Conservation (phyloP, 2,888 invertebrate species). For the Lasioglossum villosulum region DNA sequence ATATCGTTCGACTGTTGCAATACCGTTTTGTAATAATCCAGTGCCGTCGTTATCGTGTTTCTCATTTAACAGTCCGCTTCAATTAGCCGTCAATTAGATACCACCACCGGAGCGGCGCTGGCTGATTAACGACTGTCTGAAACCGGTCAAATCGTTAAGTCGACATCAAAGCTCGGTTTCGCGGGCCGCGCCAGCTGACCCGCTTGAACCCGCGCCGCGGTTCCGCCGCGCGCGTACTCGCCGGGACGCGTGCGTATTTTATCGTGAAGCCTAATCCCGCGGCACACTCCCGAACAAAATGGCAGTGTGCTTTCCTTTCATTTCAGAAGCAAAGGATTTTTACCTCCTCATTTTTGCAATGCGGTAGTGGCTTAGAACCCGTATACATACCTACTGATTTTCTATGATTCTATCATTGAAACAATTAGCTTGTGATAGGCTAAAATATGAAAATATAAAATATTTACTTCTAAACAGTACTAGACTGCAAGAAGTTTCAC, state of each 20-base stretch:
- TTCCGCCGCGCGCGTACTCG: constrained; percentile 40
- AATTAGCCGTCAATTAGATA: constrained; percentile 75
- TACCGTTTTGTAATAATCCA: constrained; percentile 69
- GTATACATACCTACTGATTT: too few species aligned
- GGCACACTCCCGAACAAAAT: neutral
- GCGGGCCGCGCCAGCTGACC: constrained; percentile 57
- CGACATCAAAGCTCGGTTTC: constrained; percentile 62
- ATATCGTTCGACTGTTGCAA: constrained; percentile 59
- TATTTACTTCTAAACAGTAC: too few species aligned
- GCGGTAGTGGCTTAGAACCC: too few species aligned
- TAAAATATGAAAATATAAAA: too few species aligned
- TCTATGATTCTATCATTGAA: too few species aligned
- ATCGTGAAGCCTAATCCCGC: constrained; percentile 31
- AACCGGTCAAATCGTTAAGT: constrained; percentile 73
- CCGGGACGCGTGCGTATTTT: constrained; percentile 48
- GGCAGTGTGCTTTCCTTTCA: neutral
- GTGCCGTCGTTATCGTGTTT: constrained; percentile 69
- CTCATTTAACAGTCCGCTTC: constrained; percentile 72
- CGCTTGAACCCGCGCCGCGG: constrained; percentile 49
- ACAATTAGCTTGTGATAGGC: too few species aligned
- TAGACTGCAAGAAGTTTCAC: too few species aligned
- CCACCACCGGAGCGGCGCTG: constrained; percentile 59
- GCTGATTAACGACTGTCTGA: constrained; percentile 71
- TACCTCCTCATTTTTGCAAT: too few species aligned
- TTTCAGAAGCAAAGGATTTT: too few species aligned